Base-by-base conservation (phyloP, 2,888 invertebrate species). In the Ormyrus labotus region DNA sequence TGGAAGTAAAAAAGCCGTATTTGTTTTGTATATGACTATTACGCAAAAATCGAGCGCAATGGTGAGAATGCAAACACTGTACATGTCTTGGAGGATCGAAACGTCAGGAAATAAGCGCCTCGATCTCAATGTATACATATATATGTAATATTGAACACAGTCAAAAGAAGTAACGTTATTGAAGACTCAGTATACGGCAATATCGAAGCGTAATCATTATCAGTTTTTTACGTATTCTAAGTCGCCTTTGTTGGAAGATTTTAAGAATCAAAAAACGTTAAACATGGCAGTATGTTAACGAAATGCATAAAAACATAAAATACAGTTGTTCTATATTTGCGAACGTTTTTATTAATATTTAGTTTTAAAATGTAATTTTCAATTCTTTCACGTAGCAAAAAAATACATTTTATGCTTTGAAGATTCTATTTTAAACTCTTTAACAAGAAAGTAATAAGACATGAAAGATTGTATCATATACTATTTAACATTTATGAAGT, bases 61-160 rank as follows among this genome's bases (percentile, higher is more conserved):
- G 76, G 63, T 73, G 75, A 68, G 34, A 79, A 74, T 80, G 67
- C 48, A 78, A 70, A 71, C 74, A 80, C 73, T 80, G 82, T 82
- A 82, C 80, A 82, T 80, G 80, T 78, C 53, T 78, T 78, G 63
- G 9, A 55, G 9, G 50, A 76, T 72, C 80, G 76, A 53, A 34
- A 58, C 60, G 55, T 60, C 47, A 45, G 13, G 63, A 73, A 61
- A 57, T 61, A 13, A 7, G 50, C n/a, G 64, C 58, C 6, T 60
- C 74, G 63, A 81, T 80, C 64, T 60, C 57, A 8, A 53, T 73
- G 78, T 78, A 74, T 74, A 74, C 58, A 58, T 72, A 73, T 73
- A 34, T 34, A 34, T 34, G 34, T 61, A 48, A 77, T 60, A 71
- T 78, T 81, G 81, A 81, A 81, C 78, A 81, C 81, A 81, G 78